These are phyloP conservation scores for Nudaria mundana DNA, from an alignment of 2,888 invertebrate species.

Conservation along the genomic window DNA sequence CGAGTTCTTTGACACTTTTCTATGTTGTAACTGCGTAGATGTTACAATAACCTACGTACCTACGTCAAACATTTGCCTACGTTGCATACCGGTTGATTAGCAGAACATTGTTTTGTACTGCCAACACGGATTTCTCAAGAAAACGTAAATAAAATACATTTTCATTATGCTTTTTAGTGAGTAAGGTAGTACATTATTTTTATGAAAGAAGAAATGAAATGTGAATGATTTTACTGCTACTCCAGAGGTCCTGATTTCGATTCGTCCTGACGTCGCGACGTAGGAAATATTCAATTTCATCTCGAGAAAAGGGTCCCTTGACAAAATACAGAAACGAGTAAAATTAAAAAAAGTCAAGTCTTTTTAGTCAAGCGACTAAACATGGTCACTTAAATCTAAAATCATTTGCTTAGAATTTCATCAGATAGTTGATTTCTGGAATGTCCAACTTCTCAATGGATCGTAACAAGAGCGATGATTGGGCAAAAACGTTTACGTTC, in stretches of 20 bases:
- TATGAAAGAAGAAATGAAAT: too few species aligned
- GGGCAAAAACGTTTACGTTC: background rate
- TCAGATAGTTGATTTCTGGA: too few species aligned
- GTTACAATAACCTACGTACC: slow-evolving; percentile 28
- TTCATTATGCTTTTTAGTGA: background rate
- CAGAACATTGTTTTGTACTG: background rate
- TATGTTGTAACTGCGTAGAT: slow-evolving; percentile 25
- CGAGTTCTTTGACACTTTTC: slow-evolving; percentile 30
- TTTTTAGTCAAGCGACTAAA: too few species aligned
- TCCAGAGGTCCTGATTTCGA: too few species aligned
- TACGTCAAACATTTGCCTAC: slow-evolving; percentile 26
- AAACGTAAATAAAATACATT: background rate
- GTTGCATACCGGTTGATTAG: slow-evolving; percentile 3
- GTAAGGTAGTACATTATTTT: too few species aligned
- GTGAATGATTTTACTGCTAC: too few species aligned
- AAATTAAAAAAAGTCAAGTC: too few species aligned
- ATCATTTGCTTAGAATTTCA: background rate
- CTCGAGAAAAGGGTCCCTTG: too few species aligned
- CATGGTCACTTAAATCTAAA: background rate
- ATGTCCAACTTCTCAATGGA: too few species aligned
- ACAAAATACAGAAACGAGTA: too few species aligned
- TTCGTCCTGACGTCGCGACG: too few species aligned
- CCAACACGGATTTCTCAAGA: background rate
- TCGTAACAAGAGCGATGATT: background rate
- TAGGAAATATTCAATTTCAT: too few species aligned